Conservation (phyloP, 2,888 invertebrate species). For the Campopleginae sp. region DNA sequence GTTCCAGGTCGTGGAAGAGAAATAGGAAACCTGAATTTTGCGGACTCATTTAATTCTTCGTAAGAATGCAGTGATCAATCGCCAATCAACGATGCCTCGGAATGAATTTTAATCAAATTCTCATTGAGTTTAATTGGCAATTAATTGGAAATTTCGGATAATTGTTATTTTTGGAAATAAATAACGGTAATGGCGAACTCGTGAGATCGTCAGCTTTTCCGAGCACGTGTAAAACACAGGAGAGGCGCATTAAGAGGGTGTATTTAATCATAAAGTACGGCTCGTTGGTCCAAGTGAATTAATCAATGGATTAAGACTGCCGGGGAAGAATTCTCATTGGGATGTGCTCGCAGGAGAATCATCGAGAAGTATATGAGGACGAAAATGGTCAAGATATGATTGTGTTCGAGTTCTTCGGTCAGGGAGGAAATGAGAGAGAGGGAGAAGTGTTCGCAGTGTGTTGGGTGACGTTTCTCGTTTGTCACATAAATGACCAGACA, state of each 20-base stretch:
- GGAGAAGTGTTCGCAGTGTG: constrained; percentile 49
- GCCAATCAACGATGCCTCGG: background rate
- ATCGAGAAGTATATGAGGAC: constrained; percentile 55
- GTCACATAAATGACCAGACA: constrained; percentile 83
- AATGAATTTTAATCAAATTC: background rate
- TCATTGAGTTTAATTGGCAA: background rate
- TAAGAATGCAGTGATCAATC: constrained; percentile 19
- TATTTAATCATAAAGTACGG: constrained; percentile 67
- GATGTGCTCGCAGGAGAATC: constrained; percentile 33
- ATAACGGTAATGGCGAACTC: background rate
- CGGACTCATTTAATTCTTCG: constrained; percentile 1
- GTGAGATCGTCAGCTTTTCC: constrained; percentile 4
- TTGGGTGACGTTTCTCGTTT: constrained; percentile 67
- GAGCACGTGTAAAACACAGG: background rate
- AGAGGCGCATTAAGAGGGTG: background rate
- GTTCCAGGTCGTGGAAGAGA: constrained; percentile 72
- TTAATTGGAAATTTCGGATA: background rate
- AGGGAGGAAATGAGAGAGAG: constrained; percentile 47
- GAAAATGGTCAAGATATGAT: constrained; percentile 55
- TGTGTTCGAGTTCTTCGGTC: constrained; percentile 32
- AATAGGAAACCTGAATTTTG: background rate
- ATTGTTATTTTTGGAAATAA: background rate
- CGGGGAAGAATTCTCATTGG: constrained; percentile 56
- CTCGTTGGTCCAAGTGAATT: constrained; percentile 65
- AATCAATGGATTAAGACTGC: constrained; percentile 72